Conservation (phyloP, 2,888 invertebrate genomes). For the Sylvicola cinctus region DNA sequence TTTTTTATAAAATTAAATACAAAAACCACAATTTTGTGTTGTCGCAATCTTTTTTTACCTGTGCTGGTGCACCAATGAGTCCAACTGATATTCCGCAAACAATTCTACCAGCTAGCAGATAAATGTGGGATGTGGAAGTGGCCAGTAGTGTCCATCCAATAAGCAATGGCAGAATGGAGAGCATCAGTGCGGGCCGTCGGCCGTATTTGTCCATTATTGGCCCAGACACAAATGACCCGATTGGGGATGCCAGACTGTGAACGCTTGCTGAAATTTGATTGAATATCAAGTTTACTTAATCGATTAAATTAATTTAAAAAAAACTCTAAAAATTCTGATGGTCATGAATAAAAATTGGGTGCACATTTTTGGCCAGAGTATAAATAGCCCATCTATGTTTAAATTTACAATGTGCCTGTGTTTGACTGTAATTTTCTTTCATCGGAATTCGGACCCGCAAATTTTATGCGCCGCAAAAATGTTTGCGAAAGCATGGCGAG, state of each 20-base stretch:
- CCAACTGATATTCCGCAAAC: constrained; percentile 54
- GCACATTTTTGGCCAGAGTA: no score
- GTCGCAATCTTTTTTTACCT: no score
- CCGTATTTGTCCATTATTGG: constrained; percentile 49
- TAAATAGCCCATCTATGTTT: no score
- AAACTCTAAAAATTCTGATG: no score
- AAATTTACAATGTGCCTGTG: no score
- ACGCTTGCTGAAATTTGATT: constrained; percentile 39
- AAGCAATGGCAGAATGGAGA: constrained; percentile 40
- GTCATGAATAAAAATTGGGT: no score
- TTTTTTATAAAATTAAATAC: no score
- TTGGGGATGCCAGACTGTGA: constrained; percentile 55
- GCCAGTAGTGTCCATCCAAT: constrained; percentile 48
- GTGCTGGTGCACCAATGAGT: constrained; percentile 48
- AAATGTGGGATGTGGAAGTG: constrained; percentile 31
- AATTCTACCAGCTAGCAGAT: constrained; percentile 41
- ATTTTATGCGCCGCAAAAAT: neutral
- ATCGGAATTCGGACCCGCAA: neutral
- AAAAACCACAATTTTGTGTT: neutral
- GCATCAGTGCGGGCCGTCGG: constrained; percentile 39
- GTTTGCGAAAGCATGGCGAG: no score
- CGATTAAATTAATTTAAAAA: no score
- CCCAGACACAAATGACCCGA: constrained; percentile 51
- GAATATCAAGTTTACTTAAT: no score
- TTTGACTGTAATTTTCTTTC: no score